Evolutionary conservation across 2,113 vertebrate species (phyloP), one percentile per base, ranked within the genome.

Genomic region (Myrmecobius fasciatus): DNA sequence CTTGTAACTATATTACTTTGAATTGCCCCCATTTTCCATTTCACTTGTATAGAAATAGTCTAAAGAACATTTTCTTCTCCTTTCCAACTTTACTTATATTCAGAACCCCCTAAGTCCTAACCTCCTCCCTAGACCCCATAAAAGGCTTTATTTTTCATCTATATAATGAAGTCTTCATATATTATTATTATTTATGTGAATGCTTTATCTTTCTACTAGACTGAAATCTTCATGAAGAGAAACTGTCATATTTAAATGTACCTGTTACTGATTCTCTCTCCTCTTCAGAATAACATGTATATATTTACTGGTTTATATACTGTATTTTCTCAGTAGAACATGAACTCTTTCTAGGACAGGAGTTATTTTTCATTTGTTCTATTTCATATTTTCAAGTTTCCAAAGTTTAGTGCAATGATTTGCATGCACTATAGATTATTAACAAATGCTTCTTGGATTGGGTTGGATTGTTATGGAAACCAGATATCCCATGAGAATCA

Each of bases 31-130:
- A 92, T 53, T 47, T 26, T 90, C 51, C 53, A 0, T 93, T 95
- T 96, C 56, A 91, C 47, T 43, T 89, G 14, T 14, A 0, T 89
- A 46, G 3, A 3, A 36, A 90, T 75, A 93, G 89, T 25, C 12
- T 95, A 51, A 51, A 52, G 53, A 94, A 26, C 26, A 92, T 49
- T 28, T 89, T 93, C 24, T 92, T 83, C 53, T 91, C 51, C 25
- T 83, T 56, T 83, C 17, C 17, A 83, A 83, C 36, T 83, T 83
- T n/a, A n/a, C 20, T n/a, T 83, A 43, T 43, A 83, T 83, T 43
- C 17, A 43, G 36, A 83, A 83, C 17, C 6, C 20, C n/a, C 67
- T 83, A 83, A 43, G 6, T 43, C 67, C 26, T 10, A 56, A 56
- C 26, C 28, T 28, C 26, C 36, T 22, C 20, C 60, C n/a, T 83